Evolutionary conservation across 2,113 vertebrate species (phyloP).

Genomic region (Danionella cerebrum): DNA sequence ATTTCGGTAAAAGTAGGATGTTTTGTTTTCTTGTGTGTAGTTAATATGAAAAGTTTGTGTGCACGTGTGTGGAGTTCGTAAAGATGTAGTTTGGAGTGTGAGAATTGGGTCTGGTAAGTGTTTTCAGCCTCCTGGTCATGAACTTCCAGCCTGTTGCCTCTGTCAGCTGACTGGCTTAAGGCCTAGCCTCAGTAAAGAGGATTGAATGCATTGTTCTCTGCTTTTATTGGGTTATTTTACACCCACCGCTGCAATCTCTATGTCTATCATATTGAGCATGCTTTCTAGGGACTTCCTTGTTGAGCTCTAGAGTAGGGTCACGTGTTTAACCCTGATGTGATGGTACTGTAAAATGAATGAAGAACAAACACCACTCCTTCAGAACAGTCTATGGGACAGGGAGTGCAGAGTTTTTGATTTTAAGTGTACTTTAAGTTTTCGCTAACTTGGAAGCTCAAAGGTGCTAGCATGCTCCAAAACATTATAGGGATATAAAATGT

Average conservation of each 20-base stretch:
- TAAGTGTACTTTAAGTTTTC: no score
- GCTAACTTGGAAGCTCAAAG: no score
- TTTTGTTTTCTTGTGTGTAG: no score
- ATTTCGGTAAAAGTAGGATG: no score
- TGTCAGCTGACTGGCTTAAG: constrained; percentile 20
- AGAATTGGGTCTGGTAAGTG: no score
- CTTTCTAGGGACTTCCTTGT: neutral
- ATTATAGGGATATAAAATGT: no score
- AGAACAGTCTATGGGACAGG: neutral
- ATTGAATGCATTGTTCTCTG: neutral
- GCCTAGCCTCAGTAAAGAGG: constrained; percentile 2
- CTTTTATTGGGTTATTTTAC: neutral
- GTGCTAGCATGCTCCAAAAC: no score
- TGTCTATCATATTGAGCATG: neutral
- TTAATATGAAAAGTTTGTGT: neutral
- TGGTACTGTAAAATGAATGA: neutral
- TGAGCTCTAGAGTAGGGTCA: neutral
- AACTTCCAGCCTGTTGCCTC: neutral
- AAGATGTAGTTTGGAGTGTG: neutral
- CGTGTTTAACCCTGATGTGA: neutral
- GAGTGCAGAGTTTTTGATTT: neutral
- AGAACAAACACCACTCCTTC: neutral
- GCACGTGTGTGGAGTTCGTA: neutral
- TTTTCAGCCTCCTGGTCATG: neutral
- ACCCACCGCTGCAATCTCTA: neutral